These are phyloP conservation scores for Poecile montanus DNA, from an alignment of 2,797 vertebrate species.

Conservation along the genomic window DNA sequence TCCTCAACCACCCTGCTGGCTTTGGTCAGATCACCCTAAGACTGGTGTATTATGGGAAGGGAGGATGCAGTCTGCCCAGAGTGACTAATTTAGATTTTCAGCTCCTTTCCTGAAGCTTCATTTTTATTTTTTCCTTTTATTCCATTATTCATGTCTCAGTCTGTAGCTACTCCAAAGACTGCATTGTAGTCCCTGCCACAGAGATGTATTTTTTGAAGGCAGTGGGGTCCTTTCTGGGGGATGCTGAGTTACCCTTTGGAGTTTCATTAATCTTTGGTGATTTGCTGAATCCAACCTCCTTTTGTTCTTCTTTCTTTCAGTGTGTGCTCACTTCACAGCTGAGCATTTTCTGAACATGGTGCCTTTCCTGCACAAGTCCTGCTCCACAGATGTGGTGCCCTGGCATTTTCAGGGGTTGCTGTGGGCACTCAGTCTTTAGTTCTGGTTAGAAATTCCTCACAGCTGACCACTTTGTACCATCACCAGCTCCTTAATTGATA, in stretches of 20 bases:
- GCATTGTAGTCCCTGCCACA: neutral
- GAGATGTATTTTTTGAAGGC: neutral
- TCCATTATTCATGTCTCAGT: conserved; percentile 32
- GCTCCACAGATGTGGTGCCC: neutral
- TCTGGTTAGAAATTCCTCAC: neutral
- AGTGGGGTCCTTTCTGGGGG: neutral
- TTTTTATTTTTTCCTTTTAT: conserved; percentile 32
- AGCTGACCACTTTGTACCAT: neutral
- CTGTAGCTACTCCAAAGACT: neutral
- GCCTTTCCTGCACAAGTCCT: neutral
- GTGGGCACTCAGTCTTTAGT: neutral
- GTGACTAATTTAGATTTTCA: conserved; percentile 5
- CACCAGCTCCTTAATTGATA: neutral
- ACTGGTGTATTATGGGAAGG: neutral
- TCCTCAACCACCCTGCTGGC: neutral
- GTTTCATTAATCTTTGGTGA: neutral
- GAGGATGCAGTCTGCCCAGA: neutral
- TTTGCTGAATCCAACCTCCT: neutral
- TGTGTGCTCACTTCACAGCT: neutral
- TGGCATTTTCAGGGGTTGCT: neutral
- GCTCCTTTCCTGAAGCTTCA: neutral
- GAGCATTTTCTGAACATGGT: neutral
- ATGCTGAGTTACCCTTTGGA: neutral
- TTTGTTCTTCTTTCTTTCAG: neutral
- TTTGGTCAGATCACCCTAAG: neutral